Percentiles rank a stretch among this genome's conserved stretches.
phyloP scores from a whole-genome alignment of 2,113 vertebrate genomes.

The Nettapus auritus region DNA sequence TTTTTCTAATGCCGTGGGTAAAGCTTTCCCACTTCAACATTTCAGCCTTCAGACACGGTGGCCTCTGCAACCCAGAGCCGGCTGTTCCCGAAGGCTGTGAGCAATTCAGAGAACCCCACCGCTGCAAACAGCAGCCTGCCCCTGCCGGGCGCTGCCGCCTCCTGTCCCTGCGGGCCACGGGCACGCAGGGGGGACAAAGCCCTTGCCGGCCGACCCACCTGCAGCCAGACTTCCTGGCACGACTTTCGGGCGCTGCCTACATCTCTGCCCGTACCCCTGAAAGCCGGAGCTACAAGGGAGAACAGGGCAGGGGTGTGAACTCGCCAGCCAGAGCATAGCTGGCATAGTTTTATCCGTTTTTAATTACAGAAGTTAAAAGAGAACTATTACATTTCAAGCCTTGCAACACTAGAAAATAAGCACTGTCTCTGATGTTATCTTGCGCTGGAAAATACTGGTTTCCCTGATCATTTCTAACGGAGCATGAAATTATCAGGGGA shows the following conservation, averaged over 20 bases:
- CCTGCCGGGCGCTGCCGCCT: not conserved
- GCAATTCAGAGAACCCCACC: not conserved
- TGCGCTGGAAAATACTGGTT: conserved; percentile 4
- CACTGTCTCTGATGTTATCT: not conserved
- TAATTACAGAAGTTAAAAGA: conserved; percentile 22
- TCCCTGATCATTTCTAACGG: not conserved
- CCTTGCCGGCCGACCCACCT: rapidly evolving
- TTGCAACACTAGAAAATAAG: conserved; percentile 23
- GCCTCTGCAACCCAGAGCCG: not conserved
- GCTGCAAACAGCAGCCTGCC: not conserved
- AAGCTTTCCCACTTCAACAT: not conserved
- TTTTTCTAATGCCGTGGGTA: conserved; percentile 32
- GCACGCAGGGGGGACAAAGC: not conserved
- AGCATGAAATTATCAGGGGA: not conserved
- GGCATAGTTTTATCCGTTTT: not conserved
- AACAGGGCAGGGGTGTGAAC: not conserved
- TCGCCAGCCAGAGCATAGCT: not conserved
- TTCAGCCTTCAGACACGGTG: not conserved
- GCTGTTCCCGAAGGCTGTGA: not conserved
- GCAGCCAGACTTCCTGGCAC: not conserved
- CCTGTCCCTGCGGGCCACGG: rapidly evolving
- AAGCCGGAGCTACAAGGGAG: not conserved
- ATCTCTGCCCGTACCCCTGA: not conserved
- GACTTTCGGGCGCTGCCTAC: not conserved
- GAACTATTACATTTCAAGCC: conserved; percentile 7